phyloP scores from a whole-genome alignment of 2,113 vertebrate genomes.

The Romanogobio albipinnatus region DNA sequence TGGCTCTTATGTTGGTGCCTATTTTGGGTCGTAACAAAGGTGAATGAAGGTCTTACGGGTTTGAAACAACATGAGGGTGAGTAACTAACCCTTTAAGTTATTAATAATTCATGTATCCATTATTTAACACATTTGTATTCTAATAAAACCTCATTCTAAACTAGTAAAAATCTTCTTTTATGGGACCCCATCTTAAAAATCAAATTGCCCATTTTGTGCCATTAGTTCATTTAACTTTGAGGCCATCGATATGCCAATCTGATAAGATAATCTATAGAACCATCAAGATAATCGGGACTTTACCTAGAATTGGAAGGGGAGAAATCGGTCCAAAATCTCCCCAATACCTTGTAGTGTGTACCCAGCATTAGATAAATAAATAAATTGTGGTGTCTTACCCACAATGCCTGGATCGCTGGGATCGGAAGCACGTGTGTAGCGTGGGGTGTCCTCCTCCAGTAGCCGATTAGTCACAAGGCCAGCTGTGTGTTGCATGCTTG shows the following conservation, averaged over 20 bases:
- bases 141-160: background rate
- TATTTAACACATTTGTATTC: background rate
- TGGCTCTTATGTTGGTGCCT: no score
- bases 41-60: no score
- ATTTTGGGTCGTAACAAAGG: no score
- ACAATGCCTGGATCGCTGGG: constrained; percentile 83
- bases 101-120: background rate
- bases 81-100: background rate
- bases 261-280: no score
- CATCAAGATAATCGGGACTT: no score
- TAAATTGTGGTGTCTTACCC: constrained; percentile 72
- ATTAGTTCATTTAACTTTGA: background rate
- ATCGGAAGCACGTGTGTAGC: constrained; percentile 93
- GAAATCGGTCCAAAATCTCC: no score
- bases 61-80: no score
- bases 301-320: no score
- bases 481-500: constrained; percentile 72
- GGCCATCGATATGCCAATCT: background rate
- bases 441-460: constrained; percentile 90
- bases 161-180: background rate
- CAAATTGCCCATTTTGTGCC: no score
- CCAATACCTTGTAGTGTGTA: no score
- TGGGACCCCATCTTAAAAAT: no score
- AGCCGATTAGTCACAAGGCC: constrained; percentile 90
- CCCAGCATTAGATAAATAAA: background rate